phyloP scores from a whole-genome alignment of 2,113 vertebrate species.

The Danionella cerebrum region DNA sequence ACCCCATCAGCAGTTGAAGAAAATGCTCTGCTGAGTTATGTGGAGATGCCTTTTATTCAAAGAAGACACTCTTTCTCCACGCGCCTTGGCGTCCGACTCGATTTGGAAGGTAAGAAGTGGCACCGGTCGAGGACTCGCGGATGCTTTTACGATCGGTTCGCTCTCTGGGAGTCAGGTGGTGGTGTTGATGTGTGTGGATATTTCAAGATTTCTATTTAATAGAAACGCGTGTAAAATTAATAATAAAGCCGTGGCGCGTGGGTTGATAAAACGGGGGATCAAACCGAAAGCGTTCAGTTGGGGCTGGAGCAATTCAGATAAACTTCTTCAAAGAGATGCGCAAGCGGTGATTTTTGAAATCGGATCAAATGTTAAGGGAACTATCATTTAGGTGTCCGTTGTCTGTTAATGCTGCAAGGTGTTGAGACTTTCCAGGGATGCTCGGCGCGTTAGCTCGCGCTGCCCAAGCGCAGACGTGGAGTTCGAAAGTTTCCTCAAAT shows the following conservation, averaged over 20 bases:
- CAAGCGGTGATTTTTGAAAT: not conserved
- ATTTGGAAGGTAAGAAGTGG: slow-evolving; percentile 84
- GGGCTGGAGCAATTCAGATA: slow-evolving; percentile 64
- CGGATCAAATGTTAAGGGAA: not conserved
- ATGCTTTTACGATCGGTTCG: slow-evolving; percentile 39
- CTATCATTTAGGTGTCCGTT: not conserved
- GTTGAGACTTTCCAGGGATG: slow-evolving; percentile 9
- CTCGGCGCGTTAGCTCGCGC: slow-evolving; percentile 23
- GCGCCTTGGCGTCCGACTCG: slow-evolving; percentile 74
- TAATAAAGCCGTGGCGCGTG: slow-evolving; percentile 77
- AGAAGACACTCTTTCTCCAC: slow-evolving; percentile 85
- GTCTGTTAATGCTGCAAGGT: not conserved
- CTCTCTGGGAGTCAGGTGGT: slow-evolving; percentile 66
- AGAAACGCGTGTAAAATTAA: slow-evolving; percentile 80
- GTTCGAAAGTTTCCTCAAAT: slow-evolving; percentile 36
- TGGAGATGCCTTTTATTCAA: slow-evolving; percentile 94
- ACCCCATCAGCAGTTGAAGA: slow-evolving; percentile 46
- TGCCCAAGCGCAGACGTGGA: slow-evolving; percentile 24
- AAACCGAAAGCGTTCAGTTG: slow-evolving; percentile 57
- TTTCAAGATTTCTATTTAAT: slow-evolving; percentile 72
- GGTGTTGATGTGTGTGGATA: slow-evolving; percentile 56
- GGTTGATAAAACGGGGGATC: slow-evolving; percentile 58
- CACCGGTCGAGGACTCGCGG: slow-evolving; percentile 43
- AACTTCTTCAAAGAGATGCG: slow-evolving; percentile 61
- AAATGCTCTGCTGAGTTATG: slow-evolving; percentile 93